Conservation (phyloP, 1,140 invertebrate genomes). For the roundworm (Caenorhabditis elegans) region DNA sequence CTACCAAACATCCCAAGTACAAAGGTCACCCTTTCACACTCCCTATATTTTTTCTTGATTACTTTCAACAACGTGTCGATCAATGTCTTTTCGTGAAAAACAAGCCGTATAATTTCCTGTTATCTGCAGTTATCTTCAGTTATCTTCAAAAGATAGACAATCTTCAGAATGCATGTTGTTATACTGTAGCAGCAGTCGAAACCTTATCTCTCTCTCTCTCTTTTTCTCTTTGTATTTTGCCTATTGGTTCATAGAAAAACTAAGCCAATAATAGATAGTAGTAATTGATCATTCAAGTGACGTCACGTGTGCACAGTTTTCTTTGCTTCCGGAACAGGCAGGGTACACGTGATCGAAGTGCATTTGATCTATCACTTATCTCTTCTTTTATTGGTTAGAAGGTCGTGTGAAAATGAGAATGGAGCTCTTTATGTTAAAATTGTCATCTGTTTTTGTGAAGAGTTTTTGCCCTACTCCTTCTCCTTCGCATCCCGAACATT, state of each 20-base stretch:
- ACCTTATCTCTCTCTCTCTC: no score
- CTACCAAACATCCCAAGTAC: no score
- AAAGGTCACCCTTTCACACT: neutral
- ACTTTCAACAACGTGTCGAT: neutral
- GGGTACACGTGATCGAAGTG: neutral
- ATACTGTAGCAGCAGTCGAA: neutral
- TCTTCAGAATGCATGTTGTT: neutral
- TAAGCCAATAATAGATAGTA: neutral
- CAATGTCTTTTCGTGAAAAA: neutral
- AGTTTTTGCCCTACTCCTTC: neutral
- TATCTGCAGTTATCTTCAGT: neutral
- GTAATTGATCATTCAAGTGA: neutral
- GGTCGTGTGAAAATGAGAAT: no score
- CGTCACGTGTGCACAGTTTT: neutral
- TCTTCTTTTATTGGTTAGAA: neutral
- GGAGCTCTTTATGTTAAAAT: neutral
- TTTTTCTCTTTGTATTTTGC: no score
- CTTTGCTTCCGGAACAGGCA: neutral
- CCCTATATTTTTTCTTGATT: neutral
- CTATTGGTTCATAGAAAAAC: neutral
- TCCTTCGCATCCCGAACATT: constrained; percentile 13
- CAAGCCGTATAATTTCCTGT: neutral
- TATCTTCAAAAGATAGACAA: neutral
- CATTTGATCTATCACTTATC: neutral
- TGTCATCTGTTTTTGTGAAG: neutral